These are phyloP conservation scores for Bucorvus abyssinicus DNA, from an alignment of 2,797 vertebrate genomes.

Conservation along the genomic window DNA sequence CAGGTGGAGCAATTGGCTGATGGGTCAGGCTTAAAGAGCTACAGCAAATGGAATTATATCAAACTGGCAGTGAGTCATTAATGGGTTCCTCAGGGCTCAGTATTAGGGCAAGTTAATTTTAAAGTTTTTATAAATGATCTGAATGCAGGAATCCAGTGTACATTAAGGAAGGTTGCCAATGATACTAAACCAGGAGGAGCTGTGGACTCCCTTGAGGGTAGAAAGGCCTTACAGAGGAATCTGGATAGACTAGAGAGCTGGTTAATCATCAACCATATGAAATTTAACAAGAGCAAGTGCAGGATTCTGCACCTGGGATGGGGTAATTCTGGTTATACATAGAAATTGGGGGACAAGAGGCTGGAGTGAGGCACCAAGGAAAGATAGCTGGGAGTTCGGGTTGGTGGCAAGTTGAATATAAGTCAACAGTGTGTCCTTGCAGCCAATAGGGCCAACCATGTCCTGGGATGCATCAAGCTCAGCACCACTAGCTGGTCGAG, in stretches of 20 bases:
- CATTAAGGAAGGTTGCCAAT: background rate
- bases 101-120: background rate
- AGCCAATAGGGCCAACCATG: background rate
- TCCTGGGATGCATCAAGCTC: background rate
- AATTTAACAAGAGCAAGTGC: background rate
- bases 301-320: background rate
- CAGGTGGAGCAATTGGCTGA: background rate
- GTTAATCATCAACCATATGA: background rate
- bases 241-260: background rate
- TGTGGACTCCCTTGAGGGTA: background rate
- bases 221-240: background rate
- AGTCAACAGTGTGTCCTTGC: background rate
- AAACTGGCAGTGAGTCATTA: background rate
- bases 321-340: background rate
- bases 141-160: background rate
- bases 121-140: background rate
- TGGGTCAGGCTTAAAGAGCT: background rate
- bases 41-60: background rate
- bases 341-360: background rate
- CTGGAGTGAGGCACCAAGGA: background rate
- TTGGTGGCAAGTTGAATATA: background rate
- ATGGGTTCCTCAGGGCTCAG: background rate
- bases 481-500: rapidly evolving
- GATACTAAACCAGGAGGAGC: background rate
- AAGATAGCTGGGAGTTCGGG: background rate